phyloP scores from a whole-genome alignment of 2,797 vertebrate species.

The Sternotherus odoratus region DNA sequence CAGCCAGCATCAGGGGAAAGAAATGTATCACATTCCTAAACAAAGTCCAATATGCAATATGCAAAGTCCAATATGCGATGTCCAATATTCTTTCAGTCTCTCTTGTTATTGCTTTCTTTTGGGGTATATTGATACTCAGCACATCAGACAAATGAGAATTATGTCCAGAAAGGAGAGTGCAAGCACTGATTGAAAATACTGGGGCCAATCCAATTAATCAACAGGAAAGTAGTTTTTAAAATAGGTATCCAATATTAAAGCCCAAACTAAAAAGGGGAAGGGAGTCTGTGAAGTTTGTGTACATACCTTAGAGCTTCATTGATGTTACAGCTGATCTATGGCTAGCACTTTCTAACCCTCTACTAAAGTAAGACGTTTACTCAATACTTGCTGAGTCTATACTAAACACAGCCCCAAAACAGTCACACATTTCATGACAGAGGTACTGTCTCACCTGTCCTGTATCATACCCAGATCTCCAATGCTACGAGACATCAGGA shows the following conservation, averaged over 20 bases:
- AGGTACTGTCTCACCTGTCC: no score
- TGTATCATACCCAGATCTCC: background rate
- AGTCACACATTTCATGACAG: no score
- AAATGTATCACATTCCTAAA: no score
- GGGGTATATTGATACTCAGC: background rate
- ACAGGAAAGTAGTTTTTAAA: background rate
- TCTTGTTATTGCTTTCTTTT: no score
- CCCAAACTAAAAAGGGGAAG: background rate
- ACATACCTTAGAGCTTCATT: background rate
- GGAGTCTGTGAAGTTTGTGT: background rate
- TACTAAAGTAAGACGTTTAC: background rate
- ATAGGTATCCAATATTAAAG: background rate
- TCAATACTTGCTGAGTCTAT: background rate
- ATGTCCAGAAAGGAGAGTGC: background rate
- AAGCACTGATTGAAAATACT: background rate
- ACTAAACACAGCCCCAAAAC: background rate
- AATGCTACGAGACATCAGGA: background rate
- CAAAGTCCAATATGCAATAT: no score
- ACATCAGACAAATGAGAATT: background rate
- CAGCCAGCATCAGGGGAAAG: background rate
- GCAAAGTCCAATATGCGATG: no score
- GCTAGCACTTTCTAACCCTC: background rate
- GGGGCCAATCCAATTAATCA: background rate
- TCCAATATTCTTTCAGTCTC: no score
- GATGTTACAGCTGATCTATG: background rate